Evolutionary conservation across 2,888 invertebrate genomes (phyloP), one percentile per base, ranked within the genome.

Genomic region (Diarsia brunnea): DNA sequence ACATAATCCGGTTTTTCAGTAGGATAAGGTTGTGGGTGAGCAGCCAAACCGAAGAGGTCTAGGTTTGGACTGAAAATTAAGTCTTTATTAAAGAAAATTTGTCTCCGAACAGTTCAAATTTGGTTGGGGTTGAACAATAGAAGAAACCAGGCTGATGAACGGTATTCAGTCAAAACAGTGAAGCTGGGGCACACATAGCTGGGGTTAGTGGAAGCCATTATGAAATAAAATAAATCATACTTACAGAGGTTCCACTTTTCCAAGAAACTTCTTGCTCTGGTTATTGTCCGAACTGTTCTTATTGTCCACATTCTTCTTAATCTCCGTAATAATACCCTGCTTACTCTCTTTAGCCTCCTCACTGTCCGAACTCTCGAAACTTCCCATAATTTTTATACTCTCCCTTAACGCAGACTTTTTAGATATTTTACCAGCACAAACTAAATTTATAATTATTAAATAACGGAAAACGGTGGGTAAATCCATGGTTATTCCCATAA

Each of bases 1-100:
- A 87, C 38, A 5, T 73, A 69, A 0, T 55, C 64, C 10, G 80
- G 45, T 0, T 66, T 69, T 0, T 78, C 63, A 0, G 84, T 43
- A 0, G 92, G 92, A n/a, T 95, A 69, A 0, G 93, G 89, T 24
- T 89, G 84, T 0, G 94, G 94, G 60, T 92, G 86, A 0, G 89
- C 90, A 0, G n/a, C 49, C 16, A 4, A 64, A 11, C 79, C 55
- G 11, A 8, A 14, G 0, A 3, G 24, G 4, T 19, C 5, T 24
- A 51, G 79, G 11, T 79, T 83, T 55, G 81, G 83, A 16, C 92
- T 93, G 81, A 27, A 86, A 88, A 68, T 53, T n/a, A n/a, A 12
- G 16, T 51, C 7, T 24, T 21, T 38, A 19, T n/a, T 27, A 4
- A 38, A 16, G 10, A 38, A 38, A 61, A 38, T 38, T 61, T 12